Base-by-base conservation (phyloP, 2,113 vertebrate species). In the Sander lucioperca region DNA sequence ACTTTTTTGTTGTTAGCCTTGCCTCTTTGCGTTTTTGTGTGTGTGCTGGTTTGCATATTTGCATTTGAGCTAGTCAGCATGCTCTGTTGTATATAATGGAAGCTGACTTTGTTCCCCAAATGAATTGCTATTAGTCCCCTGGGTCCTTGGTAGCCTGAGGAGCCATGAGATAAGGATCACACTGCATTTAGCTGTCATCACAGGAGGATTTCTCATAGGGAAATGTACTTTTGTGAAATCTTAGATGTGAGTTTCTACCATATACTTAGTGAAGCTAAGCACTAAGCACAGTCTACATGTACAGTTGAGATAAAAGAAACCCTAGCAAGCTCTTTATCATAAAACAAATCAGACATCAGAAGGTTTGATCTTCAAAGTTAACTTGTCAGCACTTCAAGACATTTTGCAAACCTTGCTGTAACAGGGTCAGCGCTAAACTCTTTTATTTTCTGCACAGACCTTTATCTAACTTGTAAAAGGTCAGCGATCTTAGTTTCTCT, bases 31-130 rank as follows among this genome's bases (percentile, higher is more conserved):
- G 43, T 5, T 50, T 18, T 23, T 25, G 1, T 56, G 19, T 75
- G 39, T 71, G 18, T 25, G 12, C 45, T 16, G 2, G 7, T 47
- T 50, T 18, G 50, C 18, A 45, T 58, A 45, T 58, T 16, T 81
- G 79, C 51, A 51, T 72, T 19, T 50, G 10, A 72, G n/a, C 58
- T 43, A 53, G 18, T 71, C 53, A 48, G 65, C 33, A 53, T 39
- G 18, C 11, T 64, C 2, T 57, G 21, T 54, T 76, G n/a, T 58
- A n/a, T 21, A 66, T 67, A 65, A 83, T 19, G 67, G 74, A 79
- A 74, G 33, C 12, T 74, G 72, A 75, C 80, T 86, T 67, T 85
- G 65, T 85, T 90, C 70, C 67, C 69, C 82, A 79, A 74, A 87
- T 90, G 77, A 84, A 82, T 74, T 57, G 36, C 45, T 73, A 74